Evolutionary conservation across 2,797 vertebrate species (phyloP), one percentile per base, ranked within the genome.

Genomic region (Phyllotis vaccarum): DNA sequence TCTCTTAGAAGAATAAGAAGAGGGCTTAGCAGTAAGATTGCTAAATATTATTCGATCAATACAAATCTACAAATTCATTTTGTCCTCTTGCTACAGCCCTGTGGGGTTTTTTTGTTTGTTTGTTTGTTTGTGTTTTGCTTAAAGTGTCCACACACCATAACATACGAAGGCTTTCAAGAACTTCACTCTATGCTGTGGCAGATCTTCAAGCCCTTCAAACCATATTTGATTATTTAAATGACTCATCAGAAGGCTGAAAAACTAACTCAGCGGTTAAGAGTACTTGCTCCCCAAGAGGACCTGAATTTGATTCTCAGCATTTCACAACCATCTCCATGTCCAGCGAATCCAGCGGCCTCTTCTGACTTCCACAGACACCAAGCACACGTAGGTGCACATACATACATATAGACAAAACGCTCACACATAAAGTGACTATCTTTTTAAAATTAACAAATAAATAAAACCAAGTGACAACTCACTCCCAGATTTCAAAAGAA

Each of bases 1-100:
- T 31, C 2, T 22, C 24, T 80, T 8, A 27, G 21, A 88, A 66
- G 2, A 46, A 13, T 0, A 62, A 24, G 1, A 27, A n/a, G 12
- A n/a, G 12, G 0, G 5, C n/a, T 56, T 24, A 24, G 66, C 27
- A 0, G 4, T 14, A 37, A 1, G 68, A 46, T 21, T 72, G n/a
- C 58, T 2, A 2, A 34, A 11, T 74, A 5, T 24, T 40, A 54
- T 80, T 68, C n/a, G 22, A 49, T 64, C 54, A 27, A 22, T 3
- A 24, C 43, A 62, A 29, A 24, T 43, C 19, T 34, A 40, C 22
- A 52, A 5, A 29, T 11, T 3, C 3, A 1, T 43, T 13, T 10
- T 1, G 29, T 14, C 22, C 40, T 1, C 24, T 11, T 40, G 24
- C 11, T 7, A 0, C 1, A 6, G 21, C 0, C 0, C 37, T 2